These are phyloP conservation scores for Thecophora atra DNA, from an alignment of 2,888 invertebrate genomes.

Conservation along the genomic window DNA sequence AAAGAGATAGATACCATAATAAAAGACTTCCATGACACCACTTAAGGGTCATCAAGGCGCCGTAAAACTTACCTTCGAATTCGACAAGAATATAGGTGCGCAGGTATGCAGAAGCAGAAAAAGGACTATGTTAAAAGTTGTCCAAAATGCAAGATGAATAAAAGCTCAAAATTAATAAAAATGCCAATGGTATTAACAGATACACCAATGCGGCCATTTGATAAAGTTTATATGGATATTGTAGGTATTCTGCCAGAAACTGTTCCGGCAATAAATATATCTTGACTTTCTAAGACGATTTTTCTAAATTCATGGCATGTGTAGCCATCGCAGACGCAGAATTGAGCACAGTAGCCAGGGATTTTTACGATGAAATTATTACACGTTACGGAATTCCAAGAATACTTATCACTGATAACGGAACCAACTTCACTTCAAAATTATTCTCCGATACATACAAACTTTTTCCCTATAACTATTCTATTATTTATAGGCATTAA, in stretches of 20 bases:
- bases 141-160: neutral
- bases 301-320: too few species aligned
- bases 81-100: neutral
- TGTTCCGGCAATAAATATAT: too few species aligned
- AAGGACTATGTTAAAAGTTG: neutral
- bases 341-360: neutral
- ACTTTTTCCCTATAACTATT: too few species aligned
- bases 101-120: neutral
- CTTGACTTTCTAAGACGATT: too few species aligned
- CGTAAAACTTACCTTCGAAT: too few species aligned
- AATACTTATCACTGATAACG: neutral
- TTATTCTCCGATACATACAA: neutral
- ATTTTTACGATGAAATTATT: neutral
- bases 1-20: too few species aligned
- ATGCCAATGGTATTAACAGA: slow-evolving; percentile 11
- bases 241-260: neutral
- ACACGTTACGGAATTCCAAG: neutral
- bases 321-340: too few species aligned
- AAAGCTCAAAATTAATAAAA: neutral
- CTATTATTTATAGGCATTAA: slow-evolving; percentile 25
- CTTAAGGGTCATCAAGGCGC: too few species aligned
- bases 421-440: neutral
- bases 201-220: neutral
- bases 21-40: too few species aligned
- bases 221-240: neutral